phyloP scores from a whole-genome alignment of 30 jellyfish, hydroid and myxozoan species.

The Turritopsis dohrnii region DNA sequence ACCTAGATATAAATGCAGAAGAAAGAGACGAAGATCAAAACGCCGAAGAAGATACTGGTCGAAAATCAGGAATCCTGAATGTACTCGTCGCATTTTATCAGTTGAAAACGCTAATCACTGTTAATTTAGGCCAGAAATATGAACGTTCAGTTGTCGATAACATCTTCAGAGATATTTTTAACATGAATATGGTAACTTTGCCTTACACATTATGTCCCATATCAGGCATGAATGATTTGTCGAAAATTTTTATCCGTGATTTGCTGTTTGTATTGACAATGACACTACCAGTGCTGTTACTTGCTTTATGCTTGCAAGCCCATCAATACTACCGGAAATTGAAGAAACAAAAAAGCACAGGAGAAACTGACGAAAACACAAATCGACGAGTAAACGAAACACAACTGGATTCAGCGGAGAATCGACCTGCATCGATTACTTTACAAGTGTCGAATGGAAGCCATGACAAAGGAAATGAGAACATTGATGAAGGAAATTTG shows the following conservation, averaged over 20 bases:
- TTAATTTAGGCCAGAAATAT: neutral
- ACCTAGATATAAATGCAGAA: neutral
- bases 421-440: neutral
- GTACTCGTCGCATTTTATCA: conserved; percentile 1
- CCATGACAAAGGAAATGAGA: neutral
- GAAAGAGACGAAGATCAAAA: neutral
- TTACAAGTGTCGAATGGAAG: neutral
- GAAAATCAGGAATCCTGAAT: neutral
- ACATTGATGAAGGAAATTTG: neutral
- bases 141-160: neutral
- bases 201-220: neutral
- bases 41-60: neutral
- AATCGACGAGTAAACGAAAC: neutral
- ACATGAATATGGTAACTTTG: neutral
- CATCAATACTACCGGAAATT: neutral
- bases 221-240: neutral
- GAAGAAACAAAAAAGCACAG: neutral
- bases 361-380: neutral
- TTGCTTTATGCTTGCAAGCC: neutral
- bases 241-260: neutral
- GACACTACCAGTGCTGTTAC: neutral
- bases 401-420: neutral
- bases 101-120: neutral
- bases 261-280: neutral
- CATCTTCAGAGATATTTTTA: neutral